A percentile compares a stretch with the other conserved stretches of the same genome.
Evolutionary conservation across 2,888 invertebrate genomes (phyloP).

Genomic region (Acleris sparsana): DNA sequence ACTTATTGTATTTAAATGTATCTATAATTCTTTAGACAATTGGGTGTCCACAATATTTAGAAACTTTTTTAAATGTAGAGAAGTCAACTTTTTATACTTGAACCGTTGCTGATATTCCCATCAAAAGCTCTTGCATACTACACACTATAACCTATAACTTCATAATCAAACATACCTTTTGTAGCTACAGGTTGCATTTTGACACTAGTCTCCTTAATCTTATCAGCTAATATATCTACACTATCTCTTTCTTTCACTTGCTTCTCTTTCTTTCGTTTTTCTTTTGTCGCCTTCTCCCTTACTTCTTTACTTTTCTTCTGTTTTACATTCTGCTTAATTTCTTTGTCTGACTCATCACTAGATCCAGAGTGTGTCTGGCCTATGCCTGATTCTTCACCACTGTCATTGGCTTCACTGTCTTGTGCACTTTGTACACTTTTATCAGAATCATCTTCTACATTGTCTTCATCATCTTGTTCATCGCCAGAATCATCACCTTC

Average conservation of each 20-base stretch:
- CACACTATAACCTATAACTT: background rate
- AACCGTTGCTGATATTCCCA: too few relatives aligned
- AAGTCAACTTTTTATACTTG: too few relatives aligned
- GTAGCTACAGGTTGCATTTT: slow-evolving; percentile 61
- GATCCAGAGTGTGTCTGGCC: slow-evolving; percentile 52
- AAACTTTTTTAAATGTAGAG: too few relatives aligned
- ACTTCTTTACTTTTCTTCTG: slow-evolving; percentile 28
- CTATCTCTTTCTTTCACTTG: slow-evolving; percentile 42
- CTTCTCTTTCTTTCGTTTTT: slow-evolving; percentile 30
- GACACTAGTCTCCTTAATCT: slow-evolving; percentile 58
- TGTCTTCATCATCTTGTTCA: slow-evolving; percentile 50
- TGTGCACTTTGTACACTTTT: slow-evolving; percentile 55
- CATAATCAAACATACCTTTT: slow-evolving; percentile 53
- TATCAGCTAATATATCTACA: slow-evolving; percentile 57
- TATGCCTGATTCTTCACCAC: slow-evolving; percentile 70
- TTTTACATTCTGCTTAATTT: slow-evolving; percentile 31
- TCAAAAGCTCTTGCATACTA: too few relatives aligned
- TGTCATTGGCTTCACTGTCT: slow-evolving; percentile 59
- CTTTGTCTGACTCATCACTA: slow-evolving; percentile 47
- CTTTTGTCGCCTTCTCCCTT: slow-evolving; percentile 32
- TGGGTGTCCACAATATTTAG: too few relatives aligned
- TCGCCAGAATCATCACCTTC: slow-evolving; percentile 55
- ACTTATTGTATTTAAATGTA: too few relatives aligned
- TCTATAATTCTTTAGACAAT: too few relatives aligned
- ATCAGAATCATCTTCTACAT: slow-evolving; percentile 50